Evolutionary conservation across 2,113 vertebrate genomes (phyloP).

Genomic region (Micromys minutus): DNA sequence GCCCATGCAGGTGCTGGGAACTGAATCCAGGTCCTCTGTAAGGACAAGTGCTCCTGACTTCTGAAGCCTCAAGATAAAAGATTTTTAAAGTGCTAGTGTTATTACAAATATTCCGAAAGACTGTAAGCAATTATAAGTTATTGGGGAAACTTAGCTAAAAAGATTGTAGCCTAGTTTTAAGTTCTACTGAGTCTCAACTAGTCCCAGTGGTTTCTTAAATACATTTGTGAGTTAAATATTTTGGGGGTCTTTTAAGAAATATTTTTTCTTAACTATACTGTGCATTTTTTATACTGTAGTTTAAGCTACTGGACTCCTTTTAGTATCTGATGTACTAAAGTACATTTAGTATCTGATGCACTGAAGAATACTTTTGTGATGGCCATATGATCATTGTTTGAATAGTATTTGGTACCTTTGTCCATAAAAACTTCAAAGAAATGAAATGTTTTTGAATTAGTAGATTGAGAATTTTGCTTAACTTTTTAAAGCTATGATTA

Average conservation of each 20-base stretch:
- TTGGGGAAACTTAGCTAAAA: neutral
- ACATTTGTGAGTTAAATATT: constrained; percentile 1
- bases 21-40: neutral
- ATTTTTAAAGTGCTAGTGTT: constrained; percentile 39
- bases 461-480: constrained; percentile 33
- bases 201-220: neutral
- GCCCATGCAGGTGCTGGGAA: neutral
- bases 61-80: neutral
- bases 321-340: constrained; percentile 21
- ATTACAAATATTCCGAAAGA: constrained; percentile 18
- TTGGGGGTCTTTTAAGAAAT: neutral
- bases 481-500: neutral
- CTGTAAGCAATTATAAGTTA: neutral
- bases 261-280: constrained; percentile 23
- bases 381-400: neutral
- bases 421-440: constrained; percentile 24
- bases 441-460: constrained; percentile 21
- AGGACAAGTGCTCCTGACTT: neutral
- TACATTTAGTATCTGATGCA: constrained; percentile 28
- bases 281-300: neutral
- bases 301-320: constrained; percentile 41
- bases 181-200: neutral
- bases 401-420: constrained; percentile 21
- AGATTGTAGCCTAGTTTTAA: neutral
- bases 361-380: neutral